Conservation (phyloP, 2,113 vertebrate genomes). For the Sphaerodactylus townsendi region DNA sequence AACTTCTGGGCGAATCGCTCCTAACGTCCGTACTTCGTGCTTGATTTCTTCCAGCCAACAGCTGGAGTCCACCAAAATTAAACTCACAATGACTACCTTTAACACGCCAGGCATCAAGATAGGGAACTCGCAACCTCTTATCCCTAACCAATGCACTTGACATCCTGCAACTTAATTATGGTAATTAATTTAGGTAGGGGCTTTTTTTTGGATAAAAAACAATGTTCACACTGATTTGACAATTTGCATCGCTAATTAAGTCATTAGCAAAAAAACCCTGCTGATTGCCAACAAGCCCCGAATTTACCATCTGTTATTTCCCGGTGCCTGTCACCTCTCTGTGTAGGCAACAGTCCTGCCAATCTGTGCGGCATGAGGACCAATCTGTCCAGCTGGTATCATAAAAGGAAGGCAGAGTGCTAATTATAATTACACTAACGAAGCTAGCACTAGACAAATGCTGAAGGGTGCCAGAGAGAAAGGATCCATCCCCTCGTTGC, state of each 20-base stretch:
- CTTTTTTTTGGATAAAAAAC: constrained; percentile 86
- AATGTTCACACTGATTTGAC: constrained; percentile 97
- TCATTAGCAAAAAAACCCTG: constrained; percentile 93
- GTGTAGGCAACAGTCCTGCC: constrained; percentile 78
- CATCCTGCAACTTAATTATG: constrained; percentile 92
- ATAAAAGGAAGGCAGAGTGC: constrained; percentile 78
- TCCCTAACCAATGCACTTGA: constrained; percentile 79
- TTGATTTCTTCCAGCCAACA: not conserved
- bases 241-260: constrained; percentile 99
- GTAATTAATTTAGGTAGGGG: constrained; percentile 98
- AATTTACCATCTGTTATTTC: constrained; percentile 96
- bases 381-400: constrained; percentile 88
- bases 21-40: not conserved
- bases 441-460: constrained; percentile 83
- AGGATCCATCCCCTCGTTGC: constrained; percentile 68
- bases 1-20: too few species aligned
- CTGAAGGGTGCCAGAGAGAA: constrained; percentile 68
- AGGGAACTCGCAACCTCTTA: constrained; percentile 60
- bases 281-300: constrained; percentile 96
- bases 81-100: not conserved
- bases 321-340: constrained; percentile 91
- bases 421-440: constrained; percentile 89
- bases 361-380: constrained; percentile 82
- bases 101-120: constrained; percentile 49
- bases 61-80: not conserved